Base-by-base conservation (phyloP, 37 sponge, comb jelly and placozoan species). In the Chondrosia reniformis region DNA sequence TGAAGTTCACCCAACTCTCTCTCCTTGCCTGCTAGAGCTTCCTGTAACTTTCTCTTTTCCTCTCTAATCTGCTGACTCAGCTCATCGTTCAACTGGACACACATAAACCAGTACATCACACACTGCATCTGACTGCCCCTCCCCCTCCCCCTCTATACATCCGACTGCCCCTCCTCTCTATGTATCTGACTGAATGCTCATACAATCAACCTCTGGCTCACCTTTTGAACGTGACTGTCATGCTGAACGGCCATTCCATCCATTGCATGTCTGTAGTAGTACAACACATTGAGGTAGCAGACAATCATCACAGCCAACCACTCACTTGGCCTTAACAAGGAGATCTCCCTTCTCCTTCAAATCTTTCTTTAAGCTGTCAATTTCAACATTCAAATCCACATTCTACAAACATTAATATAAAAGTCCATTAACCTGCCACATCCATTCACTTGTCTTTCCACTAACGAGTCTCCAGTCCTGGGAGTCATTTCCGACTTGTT, bases 291-390 rank as follows among this genome's bases (percentile, higher is more conserved):
- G 52, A 59, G n/a, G 61, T 30, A 59, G 22, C 9, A 63, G 19
- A 21, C 19, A 63, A 17, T 49, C 6, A 19, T 59, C 30, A 30
- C 17, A 5, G n/a, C 38, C 33, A 41, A 33, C 4, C 59, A 74
- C 90, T 84, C 42, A 94, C 95, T 87, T 87, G 27, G 95, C 91
- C 59, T 88, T 79, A 57, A 83, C 46, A 15, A 94, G 71, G 43
- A 94, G 84, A 0, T 63, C 64, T 5, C 89, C 80, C 72, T 89
- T 89, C 76, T 89, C 85, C 73, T 71, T 52, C 76, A 90, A 12
- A 32, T 96, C 90, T 49, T 96, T 84, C 81, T 79, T 83, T 72
- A 85, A 27, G 39, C 80, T 76, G 43, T 87, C 93, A 63, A 92
- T 43, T 64, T 92, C 82, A 15, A 89, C 92, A 30, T 96, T 77